These are phyloP conservation scores for Trachythela sp. DNA, from an alignment of 64 coral and sea anemone species.

Conservation along the genomic window DNA sequence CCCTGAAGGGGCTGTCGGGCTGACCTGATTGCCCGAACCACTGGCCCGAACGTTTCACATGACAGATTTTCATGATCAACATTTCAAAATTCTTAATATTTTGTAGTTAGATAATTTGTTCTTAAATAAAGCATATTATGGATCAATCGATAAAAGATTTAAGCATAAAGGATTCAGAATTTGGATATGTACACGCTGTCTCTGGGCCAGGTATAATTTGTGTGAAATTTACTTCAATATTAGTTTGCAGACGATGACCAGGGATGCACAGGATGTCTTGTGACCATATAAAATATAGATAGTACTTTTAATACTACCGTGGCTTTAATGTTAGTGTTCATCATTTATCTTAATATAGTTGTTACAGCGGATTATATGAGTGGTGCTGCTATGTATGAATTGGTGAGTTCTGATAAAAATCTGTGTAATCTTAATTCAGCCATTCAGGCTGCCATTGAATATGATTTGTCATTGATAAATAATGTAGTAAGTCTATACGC, in stretches of 20 bases:
- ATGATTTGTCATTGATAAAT: not conserved
- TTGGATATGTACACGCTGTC: slow-evolving; percentile 91
- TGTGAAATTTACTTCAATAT: not conserved
- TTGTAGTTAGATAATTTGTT: slow-evolving; percentile 2
- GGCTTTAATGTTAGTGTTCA: not conserved
- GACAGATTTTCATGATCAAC: not conserved
- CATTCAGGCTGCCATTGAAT: not conserved
- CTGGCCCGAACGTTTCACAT: not conserved
- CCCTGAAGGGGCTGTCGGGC: no score
- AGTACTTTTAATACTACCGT: not conserved
- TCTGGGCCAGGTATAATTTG: slow-evolving; percentile 81
- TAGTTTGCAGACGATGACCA: not conserved
- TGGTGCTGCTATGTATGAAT: slow-evolving; percentile 94
- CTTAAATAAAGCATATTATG: slow-evolving; percentile 15
- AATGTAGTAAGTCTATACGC: not conserved
- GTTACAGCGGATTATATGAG: slow-evolving; percentile 98
- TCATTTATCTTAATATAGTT: slow-evolving; percentile 53
- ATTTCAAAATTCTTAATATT: not conserved
- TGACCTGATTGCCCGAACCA: not conserved
- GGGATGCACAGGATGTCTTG: not conserved
- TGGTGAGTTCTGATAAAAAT: slow-evolving; percentile 57
- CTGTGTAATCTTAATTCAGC: not conserved
- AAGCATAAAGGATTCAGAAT: slow-evolving; percentile 91
- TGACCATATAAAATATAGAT: not conserved
- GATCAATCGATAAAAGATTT: slow-evolving; percentile 63